phyloP scores from a whole-genome alignment of 2,113 vertebrate species.

The Mesoclemmys tuberculata region DNA sequence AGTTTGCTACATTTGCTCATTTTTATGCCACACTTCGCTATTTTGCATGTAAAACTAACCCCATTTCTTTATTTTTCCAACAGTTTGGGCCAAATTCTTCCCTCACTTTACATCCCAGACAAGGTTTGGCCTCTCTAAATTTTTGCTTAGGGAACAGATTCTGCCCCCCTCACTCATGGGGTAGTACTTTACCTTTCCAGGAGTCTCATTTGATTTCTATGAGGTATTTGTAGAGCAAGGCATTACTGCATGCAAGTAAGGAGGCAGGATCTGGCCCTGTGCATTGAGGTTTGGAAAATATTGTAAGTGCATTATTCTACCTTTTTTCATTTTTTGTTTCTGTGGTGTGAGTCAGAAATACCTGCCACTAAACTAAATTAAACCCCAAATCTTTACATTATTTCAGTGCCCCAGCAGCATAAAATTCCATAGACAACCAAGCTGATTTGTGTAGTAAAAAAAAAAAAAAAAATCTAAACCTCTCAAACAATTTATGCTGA shows the following conservation, averaged over 20 bases:
- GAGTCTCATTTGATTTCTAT: background rate
- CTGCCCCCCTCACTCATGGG: background rate
- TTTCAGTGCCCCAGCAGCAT: background rate
- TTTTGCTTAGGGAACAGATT: background rate
- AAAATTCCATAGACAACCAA: background rate
- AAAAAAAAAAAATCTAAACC: background rate
- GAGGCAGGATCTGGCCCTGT: background rate
- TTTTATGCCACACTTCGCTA: background rate
- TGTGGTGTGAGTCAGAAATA: background rate
- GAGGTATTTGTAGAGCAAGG: background rate
- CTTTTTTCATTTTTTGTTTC: background rate
- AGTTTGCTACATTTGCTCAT: conserved; percentile 2
- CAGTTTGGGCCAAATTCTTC: background rate
- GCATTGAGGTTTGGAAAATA: background rate
- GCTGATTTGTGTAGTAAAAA: background rate
- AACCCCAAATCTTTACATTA: background rate
- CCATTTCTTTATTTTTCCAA: background rate
- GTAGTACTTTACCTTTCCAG: background rate
- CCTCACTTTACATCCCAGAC: background rate
- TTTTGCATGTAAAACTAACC: background rate
- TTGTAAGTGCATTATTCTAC: background rate
- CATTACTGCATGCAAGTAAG: background rate
- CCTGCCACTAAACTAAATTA: background rate
- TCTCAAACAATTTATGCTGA: conserved; percentile 4
- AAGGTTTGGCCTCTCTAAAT: background rate